Evolutionary conservation across 2,113 vertebrate genomes (phyloP).

Genomic region (Dissostichus mawsoni): DNA sequence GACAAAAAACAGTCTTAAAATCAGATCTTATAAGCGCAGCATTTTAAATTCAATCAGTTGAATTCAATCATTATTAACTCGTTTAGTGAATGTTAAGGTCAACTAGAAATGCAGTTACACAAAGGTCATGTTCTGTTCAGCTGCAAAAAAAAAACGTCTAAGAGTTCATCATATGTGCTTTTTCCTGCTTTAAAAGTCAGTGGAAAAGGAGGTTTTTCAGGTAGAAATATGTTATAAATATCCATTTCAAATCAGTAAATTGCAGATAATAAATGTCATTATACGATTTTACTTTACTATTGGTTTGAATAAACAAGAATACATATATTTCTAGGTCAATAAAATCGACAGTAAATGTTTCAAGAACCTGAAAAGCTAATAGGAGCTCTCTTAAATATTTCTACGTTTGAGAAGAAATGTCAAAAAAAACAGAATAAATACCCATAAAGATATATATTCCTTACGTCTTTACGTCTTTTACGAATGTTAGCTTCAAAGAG

Average conservation of each 20-base stretch:
- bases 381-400: too few species aligned
- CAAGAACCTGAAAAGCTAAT: too few species aligned
- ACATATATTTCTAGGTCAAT: too few species aligned
- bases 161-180: background rate
- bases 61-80: constrained; percentile 23
- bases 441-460: too few species aligned
- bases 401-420: too few species aligned
- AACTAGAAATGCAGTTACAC: background rate
- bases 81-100: constrained; percentile 17
- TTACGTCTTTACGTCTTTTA: too few species aligned
- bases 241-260: background rate
- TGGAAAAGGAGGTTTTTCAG: too few species aligned
- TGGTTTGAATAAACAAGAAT: too few species aligned
- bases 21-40: background rate
- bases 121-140: too few species aligned
- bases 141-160: background rate
- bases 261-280: background rate
- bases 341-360: too few species aligned
- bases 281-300: too few species aligned
- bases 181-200: background rate
- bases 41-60: constrained; percentile 30
- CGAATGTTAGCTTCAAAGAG: background rate
- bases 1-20: constrained; percentile 5
- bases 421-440: too few species aligned
- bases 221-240: background rate